Conservation (phyloP, 2,113 vertebrate species). For the Zosterops pallidus region DNA sequence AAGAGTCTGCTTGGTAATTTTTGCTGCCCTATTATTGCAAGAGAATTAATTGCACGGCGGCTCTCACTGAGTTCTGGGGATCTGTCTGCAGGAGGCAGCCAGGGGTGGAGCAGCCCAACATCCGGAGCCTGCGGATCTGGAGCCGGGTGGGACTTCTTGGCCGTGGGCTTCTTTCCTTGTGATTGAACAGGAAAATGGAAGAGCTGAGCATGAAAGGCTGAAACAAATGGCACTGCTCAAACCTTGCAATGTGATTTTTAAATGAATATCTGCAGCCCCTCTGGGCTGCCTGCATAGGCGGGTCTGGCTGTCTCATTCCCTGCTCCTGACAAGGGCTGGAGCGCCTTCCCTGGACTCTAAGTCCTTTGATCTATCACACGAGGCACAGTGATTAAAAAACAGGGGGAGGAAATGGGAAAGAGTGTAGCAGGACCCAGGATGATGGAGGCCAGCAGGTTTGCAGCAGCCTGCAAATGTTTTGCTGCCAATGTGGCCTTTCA, state of each 20-base stretch:
- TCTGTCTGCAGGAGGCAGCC: background rate
- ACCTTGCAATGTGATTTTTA: background rate
- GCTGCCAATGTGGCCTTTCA: background rate
- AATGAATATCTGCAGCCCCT: background rate
- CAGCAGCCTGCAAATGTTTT: background rate
- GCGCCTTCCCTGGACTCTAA: background rate
- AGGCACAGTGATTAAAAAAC: background rate
- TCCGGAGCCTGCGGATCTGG: background rate
- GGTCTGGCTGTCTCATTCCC: background rate
- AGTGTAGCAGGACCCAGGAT: background rate
- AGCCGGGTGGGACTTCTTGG: background rate
- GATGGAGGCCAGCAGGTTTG: rapidly evolving
- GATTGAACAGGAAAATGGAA: background rate
- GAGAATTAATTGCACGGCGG: constrained; percentile 17
- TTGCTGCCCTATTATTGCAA: constrained; percentile 37
- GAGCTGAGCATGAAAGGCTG: background rate
- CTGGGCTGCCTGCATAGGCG: background rate
- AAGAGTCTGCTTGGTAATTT: constrained; percentile 52
- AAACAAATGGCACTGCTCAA: background rate
- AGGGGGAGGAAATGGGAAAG: background rate
- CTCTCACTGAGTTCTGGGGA: background rate
- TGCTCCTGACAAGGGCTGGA: background rate
- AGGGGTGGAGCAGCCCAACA: background rate
- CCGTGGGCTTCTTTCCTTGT: background rate
- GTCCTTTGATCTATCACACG: background rate